phyloP scores from a whole-genome alignment of 2,888 invertebrate species.

The Criorhina ranunculi region DNA sequence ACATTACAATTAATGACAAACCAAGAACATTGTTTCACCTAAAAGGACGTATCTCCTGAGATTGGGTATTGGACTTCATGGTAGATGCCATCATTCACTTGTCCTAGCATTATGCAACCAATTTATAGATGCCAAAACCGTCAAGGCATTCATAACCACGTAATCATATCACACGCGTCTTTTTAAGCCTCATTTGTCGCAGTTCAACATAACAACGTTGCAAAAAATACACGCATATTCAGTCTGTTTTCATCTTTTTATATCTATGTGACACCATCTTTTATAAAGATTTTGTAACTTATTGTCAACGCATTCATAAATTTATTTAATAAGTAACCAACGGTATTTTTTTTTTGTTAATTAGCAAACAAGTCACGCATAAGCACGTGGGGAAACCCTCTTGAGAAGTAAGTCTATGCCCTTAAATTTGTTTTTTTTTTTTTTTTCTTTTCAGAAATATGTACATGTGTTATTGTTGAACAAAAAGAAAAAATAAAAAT shows the following conservation, averaged over 20 bases:
- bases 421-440: too few relatives aligned
- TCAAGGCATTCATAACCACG: too few relatives aligned
- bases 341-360: neutral
- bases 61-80: too few relatives aligned
- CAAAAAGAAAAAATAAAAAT: constrained; percentile 3
- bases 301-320: constrained; percentile 1
- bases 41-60: too few relatives aligned
- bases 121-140: too few relatives aligned
- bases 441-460: neutral
- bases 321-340: constrained; percentile 1
- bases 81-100: too few relatives aligned
- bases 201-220: neutral
- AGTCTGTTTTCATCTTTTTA: neutral
- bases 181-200: neutral
- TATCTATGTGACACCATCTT: neutral
- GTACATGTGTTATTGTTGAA: constrained; percentile 13
- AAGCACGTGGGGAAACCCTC: neutral
- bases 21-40: too few relatives aligned
- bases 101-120: too few relatives aligned
- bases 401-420: neutral
- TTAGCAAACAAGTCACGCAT: constrained; percentile 2
- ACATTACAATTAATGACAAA: too few relatives aligned
- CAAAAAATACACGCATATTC: neutral
- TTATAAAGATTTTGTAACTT: neutral
- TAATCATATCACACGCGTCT: neutral